Percentiles rank a stretch among this genome's conserved stretches.
Evolutionary conservation across 2,797 vertebrate species (phyloP).

Genomic region (Alectoris magna): DNA sequence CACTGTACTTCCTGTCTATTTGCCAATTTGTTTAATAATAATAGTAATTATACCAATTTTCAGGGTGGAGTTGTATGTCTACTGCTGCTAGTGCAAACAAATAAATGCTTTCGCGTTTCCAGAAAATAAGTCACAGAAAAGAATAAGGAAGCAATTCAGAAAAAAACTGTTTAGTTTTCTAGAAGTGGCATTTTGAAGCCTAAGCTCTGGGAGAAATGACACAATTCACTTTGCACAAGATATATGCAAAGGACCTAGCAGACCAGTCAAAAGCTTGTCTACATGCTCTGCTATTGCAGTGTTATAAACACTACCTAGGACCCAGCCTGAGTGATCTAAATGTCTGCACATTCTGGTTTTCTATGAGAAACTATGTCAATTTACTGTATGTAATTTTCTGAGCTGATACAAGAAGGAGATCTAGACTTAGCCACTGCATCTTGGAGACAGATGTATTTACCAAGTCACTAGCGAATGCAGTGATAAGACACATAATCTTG

Average conservation of each 20-base stretch:
- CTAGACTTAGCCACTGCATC: fast-evolving
- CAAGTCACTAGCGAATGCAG: fast-evolving
- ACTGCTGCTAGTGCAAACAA: not conserved
- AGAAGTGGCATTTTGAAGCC: not conserved
- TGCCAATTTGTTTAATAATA: not conserved
- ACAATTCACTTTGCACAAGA: not conserved
- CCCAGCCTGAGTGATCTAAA: not conserved
- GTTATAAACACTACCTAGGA: not conserved
- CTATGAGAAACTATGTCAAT: not conserved
- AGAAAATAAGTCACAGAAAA: not conserved
- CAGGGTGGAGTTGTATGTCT: not conserved
- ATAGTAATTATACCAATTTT: not conserved
- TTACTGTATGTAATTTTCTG: not conserved
- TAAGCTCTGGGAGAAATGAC: not conserved
- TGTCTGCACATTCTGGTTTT: not conserved
- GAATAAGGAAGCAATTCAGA: not conserved
- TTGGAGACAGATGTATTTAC: not conserved
- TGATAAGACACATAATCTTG: fast-evolving
- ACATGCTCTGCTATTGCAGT: not conserved
- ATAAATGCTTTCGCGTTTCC: not conserved
- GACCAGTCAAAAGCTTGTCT: not conserved
- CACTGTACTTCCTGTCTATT: not conserved
- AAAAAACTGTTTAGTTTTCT: not conserved
- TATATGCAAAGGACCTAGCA: not conserved
- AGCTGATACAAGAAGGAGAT: not conserved